Evolutionary conservation across 2,797 vertebrate species (phyloP), one percentile per base, ranked within the genome.

Genomic region (Arnoldichthys spilopterus): DNA sequence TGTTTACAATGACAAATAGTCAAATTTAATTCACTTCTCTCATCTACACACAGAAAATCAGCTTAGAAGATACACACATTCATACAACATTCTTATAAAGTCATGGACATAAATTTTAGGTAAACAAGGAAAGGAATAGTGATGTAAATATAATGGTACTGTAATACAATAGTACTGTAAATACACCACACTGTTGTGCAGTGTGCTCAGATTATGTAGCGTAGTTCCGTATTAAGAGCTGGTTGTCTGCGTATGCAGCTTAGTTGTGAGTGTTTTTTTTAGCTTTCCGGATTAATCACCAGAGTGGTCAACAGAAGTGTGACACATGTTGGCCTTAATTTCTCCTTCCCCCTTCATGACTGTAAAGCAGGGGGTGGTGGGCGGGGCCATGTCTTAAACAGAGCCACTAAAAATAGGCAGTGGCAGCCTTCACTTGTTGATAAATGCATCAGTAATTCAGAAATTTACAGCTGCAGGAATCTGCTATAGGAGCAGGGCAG

Each of bases 391-490:
- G n/a, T n/a, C 24, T 28, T 54, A 67, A 67, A 56, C n/a, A 76
- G 20, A 15, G 12, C 12, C 26, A 45, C 64, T 37, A 67, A 4
- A 67, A 34, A 67, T 26, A 67, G 64, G 11, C 22, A 16, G 8
- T 18, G 12, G 40, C 24, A 45, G 64, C 32, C 22, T 47, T 67
- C 37, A 26, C 30, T 45, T 26, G 24, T 18, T 67, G 37, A 66
- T n/a, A 64, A 64, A 64, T 40, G 40, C 20, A 12, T 4, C 43
- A 26, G 6, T 24, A 28, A 45, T 67, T 45, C 26, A 9, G 40
- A 30, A 16, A 59, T 59, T 59, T 59, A 28, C 56, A 59, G 54
- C 54, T 58, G 54, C 54, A 22, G 20, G n/a, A 56, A 54, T 20
- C 9, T 54, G n/a, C 51, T 7, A 54, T n/a, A 8, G 51, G n/a